Percentiles rank a stretch among this genome's conserved stretches.
Conservation (phyloP, 2,113 vertebrate species). For the Urocitellus parryii region DNA sequence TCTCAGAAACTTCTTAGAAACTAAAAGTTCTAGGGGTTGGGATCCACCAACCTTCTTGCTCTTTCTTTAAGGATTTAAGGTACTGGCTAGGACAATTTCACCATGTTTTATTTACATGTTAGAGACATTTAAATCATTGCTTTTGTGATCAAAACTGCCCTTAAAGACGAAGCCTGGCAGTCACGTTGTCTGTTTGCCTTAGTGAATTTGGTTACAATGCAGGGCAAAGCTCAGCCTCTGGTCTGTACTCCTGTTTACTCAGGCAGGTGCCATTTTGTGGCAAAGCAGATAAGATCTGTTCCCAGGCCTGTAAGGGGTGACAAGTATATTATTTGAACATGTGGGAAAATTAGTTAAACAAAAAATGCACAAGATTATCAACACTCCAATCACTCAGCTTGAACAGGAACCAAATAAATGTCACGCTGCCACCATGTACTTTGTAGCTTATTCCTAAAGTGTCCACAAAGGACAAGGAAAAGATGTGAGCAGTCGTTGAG, state of each 20-base stretch:
- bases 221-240: background rate
- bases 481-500: background rate
- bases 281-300: conserved; percentile 81
- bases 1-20: conserved; percentile 15
- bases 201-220: conserved; percentile 45
- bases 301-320: conserved; percentile 77
- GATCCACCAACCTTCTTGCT: background rate
- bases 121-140: conserved; percentile 58
- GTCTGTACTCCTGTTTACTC: conserved; percentile 77
- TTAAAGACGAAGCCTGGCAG: conserved; percentile 46
- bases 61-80: conserved; percentile 45
- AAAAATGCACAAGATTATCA: conserved; percentile 71
- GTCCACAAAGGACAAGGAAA: background rate
- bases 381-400: conserved; percentile 69
- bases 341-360: conserved; percentile 79
- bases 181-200: conserved; percentile 82
- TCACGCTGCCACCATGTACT: conserved; percentile 6
- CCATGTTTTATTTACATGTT: conserved; percentile 64
- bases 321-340: conserved; percentile 83
- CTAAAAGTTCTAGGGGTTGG: conserved; percentile 45
- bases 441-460: background rate
- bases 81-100: background rate
- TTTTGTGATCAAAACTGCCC: conserved; percentile 62
- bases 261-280: conserved; percentile 83
- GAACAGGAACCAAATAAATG: conserved; percentile 79